These are phyloP conservation scores for Pseudachorutes palmiensis DNA, from an alignment of 1,140 invertebrate genomes.

Conservation along the genomic window DNA sequence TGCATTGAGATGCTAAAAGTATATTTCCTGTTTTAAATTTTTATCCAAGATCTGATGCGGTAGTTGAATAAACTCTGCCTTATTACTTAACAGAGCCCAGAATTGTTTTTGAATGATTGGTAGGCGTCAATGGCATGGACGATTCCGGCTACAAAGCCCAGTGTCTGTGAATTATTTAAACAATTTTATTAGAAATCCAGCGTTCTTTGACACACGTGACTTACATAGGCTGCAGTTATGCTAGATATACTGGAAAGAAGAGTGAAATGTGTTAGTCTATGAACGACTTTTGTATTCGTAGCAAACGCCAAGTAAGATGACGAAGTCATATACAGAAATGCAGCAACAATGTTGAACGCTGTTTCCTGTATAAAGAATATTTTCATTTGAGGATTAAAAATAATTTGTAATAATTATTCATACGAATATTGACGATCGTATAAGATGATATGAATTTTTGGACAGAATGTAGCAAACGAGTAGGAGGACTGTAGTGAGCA, in stretches of 20 bases:
- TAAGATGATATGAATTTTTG: conserved; percentile 59
- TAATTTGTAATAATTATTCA: conserved; percentile 41
- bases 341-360: conserved; percentile 63
- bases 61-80: too few species aligned
- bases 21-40: too few species aligned
- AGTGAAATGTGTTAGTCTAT: conserved; percentile 51
- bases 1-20: too few species aligned
- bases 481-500: conserved; percentile 60
- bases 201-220: conserved; percentile 38
- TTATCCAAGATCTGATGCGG: too few species aligned
- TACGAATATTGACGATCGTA: conserved; percentile 70
- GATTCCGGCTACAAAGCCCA: conserved; percentile 60
- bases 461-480: conserved; percentile 66
- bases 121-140: conserved; percentile 65
- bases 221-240: conserved; percentile 73
- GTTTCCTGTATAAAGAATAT: conserved; percentile 56
- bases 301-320: conserved; percentile 65
- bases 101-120: conserved; percentile 50
- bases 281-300: conserved; percentile 54
- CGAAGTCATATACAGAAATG: conserved; percentile 63
- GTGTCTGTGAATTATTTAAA: conserved; percentile 48
- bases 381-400: background rate
- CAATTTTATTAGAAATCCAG: background rate
- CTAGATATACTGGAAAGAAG: conserved; percentile 63
- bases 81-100: conserved; percentile 13